Evolutionary conservation across 2,797 vertebrate genomes (phyloP), one percentile per base, ranked within the genome.

Genomic region (Leucoraja ocellata): DNA sequence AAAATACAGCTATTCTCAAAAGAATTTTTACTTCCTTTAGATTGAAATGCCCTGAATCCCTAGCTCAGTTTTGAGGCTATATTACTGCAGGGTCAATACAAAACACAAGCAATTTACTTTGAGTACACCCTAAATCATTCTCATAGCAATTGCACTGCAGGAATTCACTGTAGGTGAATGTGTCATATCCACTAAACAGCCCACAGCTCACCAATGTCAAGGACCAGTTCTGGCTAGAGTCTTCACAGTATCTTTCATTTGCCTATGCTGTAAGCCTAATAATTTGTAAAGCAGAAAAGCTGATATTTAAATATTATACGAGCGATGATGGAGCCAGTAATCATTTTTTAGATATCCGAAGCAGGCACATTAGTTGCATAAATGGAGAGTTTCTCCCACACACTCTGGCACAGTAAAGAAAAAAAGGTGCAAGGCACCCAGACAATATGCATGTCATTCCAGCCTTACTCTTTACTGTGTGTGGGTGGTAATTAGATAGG

Each of bases 381-480:
- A 91, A 91, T 91, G 88, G 65, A 25, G 68, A 71, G 54, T 18
- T 23, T 91, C 88, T 25, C 88, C 88, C 68, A 73, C 88, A 28
- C n/a, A 71, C 32, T 68, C 36, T 65, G 86, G 4, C 13, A 18
- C 36, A 39, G 65, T 73, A 73, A 88, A 68, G 16, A 68, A 88
- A 88, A 58, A 36, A 58, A 25, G 10, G 65, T 91, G 68, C 36
- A 39, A 91, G 32, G 3, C 65, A 71, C 68, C 86, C 65, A 73
- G 65, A 91, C 88, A 91, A 73, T 73, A 91, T 73, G 63, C 65
- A 46, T 46, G 88, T 74, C 68, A 46, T 71, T 39, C 21, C 88
- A 39, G 63, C 73, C 63, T 91, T 71, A 73, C 18, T 73, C 88
- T 91, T 91, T 39, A 91, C 88, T 74, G 10, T 46, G 36, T 91